phyloP scores from a whole-genome alignment of 2,113 vertebrate species.

The Delphinus delphis region DNA sequence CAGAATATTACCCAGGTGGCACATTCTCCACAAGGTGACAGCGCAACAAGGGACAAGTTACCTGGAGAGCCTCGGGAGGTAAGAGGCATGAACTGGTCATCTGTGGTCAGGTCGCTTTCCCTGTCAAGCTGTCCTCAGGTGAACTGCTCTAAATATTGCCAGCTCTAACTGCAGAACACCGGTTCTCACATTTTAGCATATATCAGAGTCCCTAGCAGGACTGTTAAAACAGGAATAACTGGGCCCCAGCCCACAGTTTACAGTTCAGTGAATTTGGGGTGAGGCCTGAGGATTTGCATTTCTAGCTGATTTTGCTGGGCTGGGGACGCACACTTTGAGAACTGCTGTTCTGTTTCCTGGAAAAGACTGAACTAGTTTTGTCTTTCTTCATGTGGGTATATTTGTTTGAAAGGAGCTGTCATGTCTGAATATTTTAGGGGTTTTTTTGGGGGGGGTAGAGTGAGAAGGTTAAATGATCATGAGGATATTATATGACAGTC shows the following conservation, averaged over 20 bases:
- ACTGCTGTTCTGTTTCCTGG: background rate
- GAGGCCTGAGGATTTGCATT: background rate
- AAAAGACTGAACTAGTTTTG: background rate
- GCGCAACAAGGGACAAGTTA: background rate
- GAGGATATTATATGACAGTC: background rate
- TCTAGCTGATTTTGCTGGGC: background rate
- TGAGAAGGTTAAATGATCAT: background rate
- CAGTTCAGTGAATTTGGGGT: background rate
- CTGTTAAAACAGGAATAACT: background rate
- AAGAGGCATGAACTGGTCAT: background rate
- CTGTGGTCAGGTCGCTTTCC: background rate
- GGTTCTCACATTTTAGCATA: background rate
- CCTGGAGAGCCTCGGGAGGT: slow-evolving; percentile 73
- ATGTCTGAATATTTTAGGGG: background rate
- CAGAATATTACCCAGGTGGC: slow-evolving; percentile 25
- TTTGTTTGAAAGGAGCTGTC: background rate
- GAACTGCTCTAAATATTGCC: background rate
- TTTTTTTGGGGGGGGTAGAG: background rate
- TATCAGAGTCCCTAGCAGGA: background rate
- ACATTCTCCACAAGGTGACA: slow-evolving; percentile 20
- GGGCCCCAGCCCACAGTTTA: background rate
- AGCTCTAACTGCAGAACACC: background rate
- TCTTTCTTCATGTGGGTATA: background rate
- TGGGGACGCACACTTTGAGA: background rate
- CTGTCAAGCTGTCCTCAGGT: background rate